Conservation (phyloP, 2,888 invertebrate genomes). For the Stenodera caucasica region DNA sequence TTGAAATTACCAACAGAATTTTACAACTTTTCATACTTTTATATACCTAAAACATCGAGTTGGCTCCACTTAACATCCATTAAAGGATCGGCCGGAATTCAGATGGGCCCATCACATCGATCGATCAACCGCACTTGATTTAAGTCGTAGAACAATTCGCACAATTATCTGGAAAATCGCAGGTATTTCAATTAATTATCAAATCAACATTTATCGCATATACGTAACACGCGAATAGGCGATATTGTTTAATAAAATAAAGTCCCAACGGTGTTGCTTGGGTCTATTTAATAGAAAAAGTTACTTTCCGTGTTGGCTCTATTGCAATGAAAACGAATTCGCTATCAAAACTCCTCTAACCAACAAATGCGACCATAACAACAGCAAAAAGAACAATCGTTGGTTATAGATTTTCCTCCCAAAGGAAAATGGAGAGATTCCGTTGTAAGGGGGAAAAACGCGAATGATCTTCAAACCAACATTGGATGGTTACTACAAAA, state of each 20-base stretch:
- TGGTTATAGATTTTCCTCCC: neutral
- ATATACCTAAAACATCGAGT: conserved; percentile 16
- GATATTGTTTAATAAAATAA: conserved; percentile 32
- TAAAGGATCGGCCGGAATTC: conserved; percentile 23
- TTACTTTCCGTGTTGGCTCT: conserved; percentile 9
- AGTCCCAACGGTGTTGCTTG: conserved; percentile 27
- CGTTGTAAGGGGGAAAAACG: neutral
- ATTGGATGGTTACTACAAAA: neutral
- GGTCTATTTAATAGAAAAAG: conserved; percentile 28
- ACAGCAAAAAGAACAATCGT: conserved; percentile 10
- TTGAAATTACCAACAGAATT: conserved; percentile 38
- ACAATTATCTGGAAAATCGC: no score
- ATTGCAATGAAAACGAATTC: conserved; percentile 17
- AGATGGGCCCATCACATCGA: conserved; percentile 23
- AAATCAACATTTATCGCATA: neutral
- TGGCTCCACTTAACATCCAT: conserved; percentile 27
- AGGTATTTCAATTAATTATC: no score
- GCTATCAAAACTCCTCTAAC: neutral
- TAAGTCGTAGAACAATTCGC: neutral
- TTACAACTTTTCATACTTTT: conserved; percentile 34
- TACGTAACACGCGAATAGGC: neutral
- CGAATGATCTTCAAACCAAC: no score
- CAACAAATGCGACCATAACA: conserved; percentile 9
- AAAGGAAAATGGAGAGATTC: neutral
- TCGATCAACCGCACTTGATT: neutral